These are phyloP conservation scores for Mobula birostris DNA, from an alignment of 2,113 vertebrate species.

Conservation along the genomic window DNA sequence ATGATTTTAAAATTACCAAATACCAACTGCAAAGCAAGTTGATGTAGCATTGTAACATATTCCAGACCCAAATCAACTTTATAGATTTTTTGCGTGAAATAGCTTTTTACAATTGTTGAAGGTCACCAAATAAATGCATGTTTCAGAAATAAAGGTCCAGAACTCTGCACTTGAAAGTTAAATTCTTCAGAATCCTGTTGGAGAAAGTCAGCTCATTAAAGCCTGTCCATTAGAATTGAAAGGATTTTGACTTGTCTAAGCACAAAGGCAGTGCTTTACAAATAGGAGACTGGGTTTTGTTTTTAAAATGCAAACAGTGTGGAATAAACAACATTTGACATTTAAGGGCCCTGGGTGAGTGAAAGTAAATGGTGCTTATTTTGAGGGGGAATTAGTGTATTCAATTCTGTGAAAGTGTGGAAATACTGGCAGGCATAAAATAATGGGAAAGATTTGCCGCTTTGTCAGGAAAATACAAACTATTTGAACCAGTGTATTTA, in stretches of 20 bases:
- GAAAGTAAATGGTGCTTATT: constrained; percentile 41
- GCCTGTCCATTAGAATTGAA: not conserved
- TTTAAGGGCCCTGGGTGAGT: constrained; percentile 44
- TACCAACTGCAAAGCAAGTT: not conserved
- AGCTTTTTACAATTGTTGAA: not conserved
- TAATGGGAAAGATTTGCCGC: constrained; percentile 44
- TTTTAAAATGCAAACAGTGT: constrained; percentile 40
- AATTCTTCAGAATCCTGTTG: not conserved
- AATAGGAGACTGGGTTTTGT: constrained; percentile 32
- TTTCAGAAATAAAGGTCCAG: not conserved
- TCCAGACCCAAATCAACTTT: not conserved
- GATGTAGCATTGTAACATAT: not conserved
- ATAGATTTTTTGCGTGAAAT: not conserved
- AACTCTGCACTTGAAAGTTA: not conserved
- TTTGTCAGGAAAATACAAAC: constrained; percentile 48
- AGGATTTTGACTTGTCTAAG: not conserved
- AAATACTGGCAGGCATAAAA: constrained; percentile 43
- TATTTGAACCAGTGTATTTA: not conserved
- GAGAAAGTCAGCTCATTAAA: not conserved
- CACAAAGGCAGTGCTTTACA: not conserved
- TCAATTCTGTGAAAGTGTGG: constrained; percentile 43
- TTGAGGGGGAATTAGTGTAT: constrained; percentile 47
- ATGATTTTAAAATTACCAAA: not conserved
- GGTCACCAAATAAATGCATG: not conserved
- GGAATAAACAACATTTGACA: constrained; percentile 39